Evolutionary conservation across 2,888 invertebrate species (phyloP).

Genomic region (Dryobota labecula): DNA sequence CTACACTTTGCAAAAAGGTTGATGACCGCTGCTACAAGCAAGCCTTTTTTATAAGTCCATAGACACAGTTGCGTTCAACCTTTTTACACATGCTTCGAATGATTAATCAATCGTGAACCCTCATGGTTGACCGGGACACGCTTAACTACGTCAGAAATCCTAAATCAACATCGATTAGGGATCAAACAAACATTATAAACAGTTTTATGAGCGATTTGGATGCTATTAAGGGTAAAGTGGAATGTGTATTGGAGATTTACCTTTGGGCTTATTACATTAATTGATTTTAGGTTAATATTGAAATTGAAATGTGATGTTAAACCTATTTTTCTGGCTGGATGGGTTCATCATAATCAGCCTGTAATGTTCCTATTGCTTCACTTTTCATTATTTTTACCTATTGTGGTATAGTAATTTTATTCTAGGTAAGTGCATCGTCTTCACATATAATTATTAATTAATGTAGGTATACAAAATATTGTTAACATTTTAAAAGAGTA

Average conservation of each 20-base stretch:
- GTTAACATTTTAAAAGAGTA: too few relatives aligned
- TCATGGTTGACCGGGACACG: slow-evolving; percentile 22
- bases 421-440: too few relatives aligned
- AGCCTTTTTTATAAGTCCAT: slow-evolving; percentile 11
- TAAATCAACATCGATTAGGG: slow-evolving; percentile 58
- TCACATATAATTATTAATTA: too few relatives aligned
- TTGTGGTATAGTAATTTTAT: too few relatives aligned
- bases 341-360: too few relatives aligned
- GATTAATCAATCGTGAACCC: slow-evolving; percentile 33
- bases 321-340: neutral
- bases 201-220: slow-evolving; percentile 32
- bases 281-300: slow-evolving; percentile 9
- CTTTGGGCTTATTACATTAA: slow-evolving; percentile 14
- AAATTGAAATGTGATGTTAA: neutral
- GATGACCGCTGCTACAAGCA: slow-evolving; percentile 4
- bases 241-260: slow-evolving; percentile 6
- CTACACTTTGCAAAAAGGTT: slow-evolving; percentile 9
- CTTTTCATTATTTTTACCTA: too few relatives aligned
- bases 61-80: slow-evolving; percentile 15
- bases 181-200: slow-evolving; percentile 50
- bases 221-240: slow-evolving; percentile 19
- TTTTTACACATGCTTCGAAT: slow-evolving; percentile 29
- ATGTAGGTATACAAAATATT: too few relatives aligned
- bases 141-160: slow-evolving; percentile 56
- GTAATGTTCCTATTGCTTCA: too few relatives aligned